Conservation (phyloP, 2,888 invertebrate species). For the Drosophila leonis region DNA sequence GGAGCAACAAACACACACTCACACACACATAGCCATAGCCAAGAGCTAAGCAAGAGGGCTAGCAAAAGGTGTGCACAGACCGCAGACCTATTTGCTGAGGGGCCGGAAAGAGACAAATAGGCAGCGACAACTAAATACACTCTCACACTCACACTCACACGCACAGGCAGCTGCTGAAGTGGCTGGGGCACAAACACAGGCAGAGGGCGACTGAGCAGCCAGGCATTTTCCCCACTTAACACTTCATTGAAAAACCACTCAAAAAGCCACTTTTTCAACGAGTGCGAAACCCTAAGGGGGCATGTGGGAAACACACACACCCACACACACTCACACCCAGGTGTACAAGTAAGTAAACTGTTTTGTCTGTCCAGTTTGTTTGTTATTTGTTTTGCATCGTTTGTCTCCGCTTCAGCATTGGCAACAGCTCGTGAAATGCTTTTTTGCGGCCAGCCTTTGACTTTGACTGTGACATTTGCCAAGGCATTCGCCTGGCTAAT, state of each 20-base stretch:
- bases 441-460: conserved; percentile 21
- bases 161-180: conserved; percentile 51
- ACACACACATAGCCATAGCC: conserved; percentile 19
- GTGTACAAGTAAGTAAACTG: conserved; percentile 54
- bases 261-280: conserved; percentile 75
- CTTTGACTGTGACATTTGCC: conserved; percentile 43
- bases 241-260: conserved; percentile 83
- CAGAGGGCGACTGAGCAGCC: conserved; percentile 49
- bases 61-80: conserved; percentile 69
- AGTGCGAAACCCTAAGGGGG: conserved; percentile 45
- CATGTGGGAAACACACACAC: conserved; percentile 18
- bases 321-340: conserved; percentile 17
- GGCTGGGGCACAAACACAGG: conserved; percentile 31
- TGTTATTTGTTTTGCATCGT: conserved; percentile 32
- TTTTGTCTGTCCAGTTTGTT: conserved; percentile 49
- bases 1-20: conserved; percentile 13
- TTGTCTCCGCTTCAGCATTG: conserved; percentile 22
- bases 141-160: conserved; percentile 22
- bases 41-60: conserved; percentile 31
- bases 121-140: conserved; percentile 72
- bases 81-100: conserved; percentile 66
- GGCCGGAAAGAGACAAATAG: conserved; percentile 36
- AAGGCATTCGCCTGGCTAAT: conserved; percentile 56
- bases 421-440: conserved; percentile 4
- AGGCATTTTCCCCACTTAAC: conserved; percentile 75